phyloP scores from a whole-genome alignment of 2,888 invertebrate genomes.

The Pheosia gnoma region DNA sequence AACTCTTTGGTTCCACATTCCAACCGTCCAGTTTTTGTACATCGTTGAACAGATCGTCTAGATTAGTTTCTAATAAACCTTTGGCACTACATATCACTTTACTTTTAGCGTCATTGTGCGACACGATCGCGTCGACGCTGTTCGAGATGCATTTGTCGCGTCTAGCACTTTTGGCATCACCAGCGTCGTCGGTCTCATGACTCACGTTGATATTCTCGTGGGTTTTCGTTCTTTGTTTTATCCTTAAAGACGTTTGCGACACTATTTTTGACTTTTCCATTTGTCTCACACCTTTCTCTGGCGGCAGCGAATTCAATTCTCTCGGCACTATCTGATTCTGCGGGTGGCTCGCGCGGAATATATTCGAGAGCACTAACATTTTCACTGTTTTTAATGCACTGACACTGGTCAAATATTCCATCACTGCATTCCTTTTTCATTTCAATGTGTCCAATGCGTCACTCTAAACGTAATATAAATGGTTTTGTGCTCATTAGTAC shows the following conservation, averaged over 20 bases:
- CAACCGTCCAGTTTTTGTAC: slow-evolving; percentile 63
- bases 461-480: slow-evolving; percentile 52
- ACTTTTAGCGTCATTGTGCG: slow-evolving; percentile 68
- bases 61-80: slow-evolving; percentile 82
- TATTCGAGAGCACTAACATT: slow-evolving; percentile 80
- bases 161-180: slow-evolving; percentile 51
- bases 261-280: slow-evolving; percentile 52
- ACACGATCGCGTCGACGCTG: slow-evolving; percentile 73
- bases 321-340: slow-evolving; percentile 64
- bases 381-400: slow-evolving; percentile 77
- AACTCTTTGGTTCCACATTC: slow-evolving; percentile 67
- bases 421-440: slow-evolving; percentile 81
- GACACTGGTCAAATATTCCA: slow-evolving; percentile 78
- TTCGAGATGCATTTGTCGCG: slow-evolving; percentile 71
- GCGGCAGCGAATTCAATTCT: slow-evolving; percentile 50
- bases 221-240: slow-evolving; percentile 70
- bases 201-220: slow-evolving; percentile 60
- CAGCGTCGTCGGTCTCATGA: slow-evolving; percentile 48
- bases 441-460: slow-evolving; percentile 53
- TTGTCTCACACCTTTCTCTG: slow-evolving; percentile 46
- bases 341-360: slow-evolving; percentile 72
- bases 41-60: slow-evolving; percentile 78
- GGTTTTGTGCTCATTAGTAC: slow-evolving; percentile 65
- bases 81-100: slow-evolving; percentile 83
- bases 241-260: slow-evolving; percentile 65